Percentiles rank a stretch among this genome's conserved stretches.
Conservation (phyloP, 2,113 vertebrate species). For the Psittacula cyanocephala region DNA sequence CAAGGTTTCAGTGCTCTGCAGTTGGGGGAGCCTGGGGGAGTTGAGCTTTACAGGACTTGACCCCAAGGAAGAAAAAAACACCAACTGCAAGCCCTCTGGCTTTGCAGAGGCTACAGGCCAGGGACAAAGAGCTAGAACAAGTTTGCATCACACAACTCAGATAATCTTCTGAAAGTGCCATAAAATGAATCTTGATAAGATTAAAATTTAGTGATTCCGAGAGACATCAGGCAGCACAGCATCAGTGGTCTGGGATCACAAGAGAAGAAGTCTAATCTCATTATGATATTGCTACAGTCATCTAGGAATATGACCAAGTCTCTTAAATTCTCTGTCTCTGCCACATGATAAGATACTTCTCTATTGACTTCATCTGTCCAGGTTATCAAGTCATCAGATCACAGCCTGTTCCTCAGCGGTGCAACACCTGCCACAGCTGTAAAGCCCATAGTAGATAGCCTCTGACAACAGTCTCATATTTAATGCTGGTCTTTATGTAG, state of each 20-base stretch:
- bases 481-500: neutral
- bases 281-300: neutral
- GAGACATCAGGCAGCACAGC: neutral
- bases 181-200: neutral
- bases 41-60: neutral
- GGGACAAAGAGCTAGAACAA: neutral
- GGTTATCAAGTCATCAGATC: neutral
- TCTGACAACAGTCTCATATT: neutral
- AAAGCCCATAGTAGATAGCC: rapidly evolving
- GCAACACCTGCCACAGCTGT: neutral
- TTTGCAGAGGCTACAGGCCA: neutral
- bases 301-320: neutral
- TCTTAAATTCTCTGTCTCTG: neutral
- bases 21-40: neutral
- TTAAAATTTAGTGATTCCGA: neutral
- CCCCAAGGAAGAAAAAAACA: neutral
- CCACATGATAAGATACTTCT: rapidly evolving
- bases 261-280: neutral
- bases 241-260: rapidly evolving
- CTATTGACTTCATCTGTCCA: neutral
- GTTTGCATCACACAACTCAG: neutral
- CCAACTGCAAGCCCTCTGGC: neutral
- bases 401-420: neutral
- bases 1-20: neutral
- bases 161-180: neutral